Conservation (phyloP, 2,888 invertebrate genomes). For the Dicyrtomina minuta region DNA sequence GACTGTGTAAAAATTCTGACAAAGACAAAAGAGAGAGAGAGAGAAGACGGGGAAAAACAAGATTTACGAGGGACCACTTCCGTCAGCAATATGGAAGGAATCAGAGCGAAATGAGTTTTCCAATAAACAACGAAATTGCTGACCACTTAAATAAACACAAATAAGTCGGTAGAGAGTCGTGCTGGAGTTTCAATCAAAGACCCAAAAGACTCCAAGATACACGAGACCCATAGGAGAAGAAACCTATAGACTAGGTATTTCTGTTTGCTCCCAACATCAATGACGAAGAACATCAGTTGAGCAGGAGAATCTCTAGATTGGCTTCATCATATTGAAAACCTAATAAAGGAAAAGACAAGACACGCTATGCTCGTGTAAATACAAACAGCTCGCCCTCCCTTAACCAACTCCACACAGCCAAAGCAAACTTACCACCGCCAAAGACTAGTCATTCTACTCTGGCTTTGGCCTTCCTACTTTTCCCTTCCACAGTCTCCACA, state of each 20-base stretch:
- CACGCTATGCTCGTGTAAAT: conserved; percentile 32
- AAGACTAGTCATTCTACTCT: not conserved
- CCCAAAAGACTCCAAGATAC: not conserved
- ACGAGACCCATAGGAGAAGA: not conserved
- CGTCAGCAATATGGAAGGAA: conserved; percentile 26
- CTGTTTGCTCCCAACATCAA: conserved; percentile 31
- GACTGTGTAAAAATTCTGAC: not conserved
- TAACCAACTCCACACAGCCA: not conserved
- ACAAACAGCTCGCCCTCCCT: conserved; percentile 16
- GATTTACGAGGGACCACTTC: not conserved
- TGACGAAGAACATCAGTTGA: conserved; percentile 19
- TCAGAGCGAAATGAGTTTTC: conserved; percentile 29
- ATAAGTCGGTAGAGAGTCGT: conserved; percentile 17
- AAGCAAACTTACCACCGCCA: conserved; percentile 3
- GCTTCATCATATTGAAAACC: conserved; percentile 40
- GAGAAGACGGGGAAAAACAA: not conserved
- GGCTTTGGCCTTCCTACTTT: not conserved
- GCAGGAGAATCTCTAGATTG: conserved; percentile 26
- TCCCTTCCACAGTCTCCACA: not conserved
- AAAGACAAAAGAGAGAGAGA: not conserved
- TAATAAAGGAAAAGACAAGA: conserved; percentile 33
- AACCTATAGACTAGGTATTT: conserved; percentile 8
- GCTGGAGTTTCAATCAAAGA: conserved; percentile 15
- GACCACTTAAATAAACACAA: conserved; percentile 33
- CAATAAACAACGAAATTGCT: conserved; percentile 30